Percentiles rank a stretch among this genome's conserved stretches.
Evolutionary conservation across 2,113 vertebrate species (phyloP).

Genomic region (Terrapene triunguis): DNA sequence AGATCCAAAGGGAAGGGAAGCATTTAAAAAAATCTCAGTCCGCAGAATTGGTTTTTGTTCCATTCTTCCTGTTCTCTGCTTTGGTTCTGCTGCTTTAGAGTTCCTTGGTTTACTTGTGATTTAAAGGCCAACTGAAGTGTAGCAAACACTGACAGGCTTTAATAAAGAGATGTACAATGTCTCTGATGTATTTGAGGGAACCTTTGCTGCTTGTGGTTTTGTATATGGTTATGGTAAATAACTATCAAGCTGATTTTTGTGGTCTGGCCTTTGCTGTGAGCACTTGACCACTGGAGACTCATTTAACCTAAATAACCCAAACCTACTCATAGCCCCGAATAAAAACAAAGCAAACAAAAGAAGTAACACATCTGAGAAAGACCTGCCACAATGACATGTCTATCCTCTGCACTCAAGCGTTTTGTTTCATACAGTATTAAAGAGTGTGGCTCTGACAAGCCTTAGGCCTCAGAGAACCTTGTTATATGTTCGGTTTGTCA

Average conservation of each 20-base stretch:
- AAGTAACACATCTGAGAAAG: fast-evolving
- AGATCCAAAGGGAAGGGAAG: neutral
- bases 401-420: fast-evolving
- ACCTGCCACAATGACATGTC: fast-evolving
- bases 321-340: neutral
- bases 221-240: slow-evolving; percentile 83
- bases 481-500: slow-evolving; percentile 58
- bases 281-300: slow-evolving; percentile 67
- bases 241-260: slow-evolving; percentile 76
- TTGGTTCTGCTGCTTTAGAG: neutral
- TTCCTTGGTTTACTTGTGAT: neutral
- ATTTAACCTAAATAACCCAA: slow-evolving; percentile 50
- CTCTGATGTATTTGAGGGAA: slow-evolving; percentile 72
- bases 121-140: neutral
- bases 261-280: slow-evolving; percentile 79
- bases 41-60: neutral
- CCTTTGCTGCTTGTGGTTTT: slow-evolving; percentile 79
- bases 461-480: neutral
- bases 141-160: slow-evolving; percentile 56
- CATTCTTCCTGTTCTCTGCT: neutral
- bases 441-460: neutral
- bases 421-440: fast-evolving
- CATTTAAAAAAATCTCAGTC: neutral
- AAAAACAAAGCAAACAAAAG: neutral
- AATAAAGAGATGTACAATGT: slow-evolving; percentile 66